phyloP scores from a whole-genome alignment of 2,113 vertebrate genomes.

The Pleuronectes platessa region DNA sequence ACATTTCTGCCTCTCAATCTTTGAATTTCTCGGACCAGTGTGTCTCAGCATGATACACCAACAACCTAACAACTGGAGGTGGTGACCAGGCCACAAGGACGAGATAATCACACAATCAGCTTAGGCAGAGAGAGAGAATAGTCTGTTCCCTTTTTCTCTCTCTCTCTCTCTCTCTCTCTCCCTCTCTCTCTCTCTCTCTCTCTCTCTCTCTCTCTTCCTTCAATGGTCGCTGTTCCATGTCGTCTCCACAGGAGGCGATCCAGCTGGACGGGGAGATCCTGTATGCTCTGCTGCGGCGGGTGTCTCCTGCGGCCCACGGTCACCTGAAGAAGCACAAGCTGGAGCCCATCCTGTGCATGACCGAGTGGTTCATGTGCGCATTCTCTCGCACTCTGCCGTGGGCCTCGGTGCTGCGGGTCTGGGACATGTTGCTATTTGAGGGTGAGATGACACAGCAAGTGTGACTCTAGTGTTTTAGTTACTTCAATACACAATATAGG shows the following conservation, averaged over 20 bases:
- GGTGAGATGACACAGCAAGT: slow-evolving; percentile 74
- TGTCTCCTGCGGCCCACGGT: slow-evolving; percentile 87
- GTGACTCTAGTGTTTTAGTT: not conserved
- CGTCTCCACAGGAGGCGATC: slow-evolving; percentile 89
- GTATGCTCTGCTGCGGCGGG: slow-evolving; percentile 89
- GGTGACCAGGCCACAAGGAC: slow-evolving; percentile 33
- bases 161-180: not conserved
- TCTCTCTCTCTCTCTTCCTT: not conserved
- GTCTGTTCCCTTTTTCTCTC: not conserved
- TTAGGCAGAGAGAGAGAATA: slow-evolving; percentile 30
- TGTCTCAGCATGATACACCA: slow-evolving; percentile 14
- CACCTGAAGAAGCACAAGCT: slow-evolving; percentile 96
- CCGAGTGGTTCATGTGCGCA: slow-evolving; percentile 99
- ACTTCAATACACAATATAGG: not conserved
- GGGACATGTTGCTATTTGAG: slow-evolving; percentile 99
- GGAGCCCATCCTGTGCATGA: slow-evolving; percentile 98
- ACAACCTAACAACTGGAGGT: slow-evolving; percentile 26
- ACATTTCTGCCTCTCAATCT: not conserved
- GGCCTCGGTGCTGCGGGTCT: slow-evolving; percentile 94
- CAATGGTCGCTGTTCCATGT: slow-evolving; percentile 3
- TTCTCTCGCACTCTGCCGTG: slow-evolving; percentile 96
- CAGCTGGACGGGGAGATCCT: slow-evolving; percentile 98
- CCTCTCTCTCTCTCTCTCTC: not conserved
- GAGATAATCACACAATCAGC: slow-evolving; percentile 51
- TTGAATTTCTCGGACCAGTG: not conserved